Evolutionary conservation across 2,888 invertebrate species (phyloP), one percentile per base, ranked within the genome.

Genomic region (Drosophila pseudotakahashii): DNA sequence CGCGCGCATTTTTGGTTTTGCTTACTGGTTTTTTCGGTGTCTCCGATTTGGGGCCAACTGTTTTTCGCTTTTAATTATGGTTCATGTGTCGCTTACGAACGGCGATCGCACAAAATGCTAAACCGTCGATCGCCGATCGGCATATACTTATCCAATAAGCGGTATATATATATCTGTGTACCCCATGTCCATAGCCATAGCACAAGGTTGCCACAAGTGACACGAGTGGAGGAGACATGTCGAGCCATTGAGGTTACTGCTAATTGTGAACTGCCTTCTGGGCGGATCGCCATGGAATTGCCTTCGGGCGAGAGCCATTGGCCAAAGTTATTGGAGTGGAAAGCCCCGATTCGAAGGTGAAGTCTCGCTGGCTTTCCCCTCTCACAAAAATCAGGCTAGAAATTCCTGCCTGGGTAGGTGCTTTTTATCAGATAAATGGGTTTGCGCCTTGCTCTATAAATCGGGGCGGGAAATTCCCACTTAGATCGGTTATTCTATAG

Each of bases 11-110:
- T 73, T 66, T 74, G 55, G 59, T 54, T 78, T 70, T 71, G 19
- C 55, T 71, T 62, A 47, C 61, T 69, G 71, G 37, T 59, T 57
- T 54, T 53, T 58, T 66, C 70, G 70, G 60, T 54, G 62, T 58
- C 62, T 75, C 66, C 64, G 61, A 59, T 81, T 82, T 85, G 78
- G 72, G 80, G 73, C 69, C 80, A 83, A 79, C 64, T 69, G 63
- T 76, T 73, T 66, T 86, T 81, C 74, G 64, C 68, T 79, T 83
- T 86, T 86, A 83, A 81, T 86, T 81, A 83, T 79, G 74, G 80
- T 68, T 78, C 78, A 80, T 81, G 67, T 78, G 68, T 74, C 78
- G 81, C 66, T 71, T 52, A 47, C 60, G 47, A 62, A 10, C 47
- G n/a, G 7, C 32, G 47, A 47, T 16, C 45, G 45, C 42, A 42